Percentiles rank a stretch among this genome's conserved stretches.
These are phyloP conservation scores for Moxostoma hubbsi DNA, from an alignment of 2,797 vertebrate species.

Conservation along the genomic window DNA sequence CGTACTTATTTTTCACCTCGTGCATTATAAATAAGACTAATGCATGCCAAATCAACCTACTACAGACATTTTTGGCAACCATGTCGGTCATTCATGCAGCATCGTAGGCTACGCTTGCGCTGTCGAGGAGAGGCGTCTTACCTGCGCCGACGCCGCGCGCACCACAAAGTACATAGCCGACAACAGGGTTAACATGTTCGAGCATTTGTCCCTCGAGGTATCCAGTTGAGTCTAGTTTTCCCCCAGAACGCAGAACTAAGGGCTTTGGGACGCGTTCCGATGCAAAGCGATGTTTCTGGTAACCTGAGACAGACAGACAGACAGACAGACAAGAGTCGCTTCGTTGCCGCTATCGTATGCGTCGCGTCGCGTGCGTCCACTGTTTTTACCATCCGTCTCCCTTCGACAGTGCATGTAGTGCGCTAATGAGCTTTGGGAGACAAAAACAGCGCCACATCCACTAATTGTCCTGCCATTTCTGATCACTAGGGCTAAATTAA, in stretches of 20 bases:
- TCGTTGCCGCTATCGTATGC: neutral
- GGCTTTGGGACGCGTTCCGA: conserved; percentile 6
- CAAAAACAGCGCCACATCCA: conserved; percentile 55
- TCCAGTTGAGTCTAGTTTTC: neutral
- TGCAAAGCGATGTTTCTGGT: neutral
- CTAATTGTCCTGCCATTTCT: conserved; percentile 52
- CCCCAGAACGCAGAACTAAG: neutral
- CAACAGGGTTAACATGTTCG: conserved; percentile 77
- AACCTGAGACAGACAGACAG: conserved; percentile 21
- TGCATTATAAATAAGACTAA: conserved; percentile 44
- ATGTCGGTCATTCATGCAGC: conserved; percentile 1
- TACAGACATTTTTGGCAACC: neutral
- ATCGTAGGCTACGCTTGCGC: conserved; percentile 15
- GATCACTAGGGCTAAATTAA: conserved; percentile 27
- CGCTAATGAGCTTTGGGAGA: conserved; percentile 59
- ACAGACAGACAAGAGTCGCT: neutral
- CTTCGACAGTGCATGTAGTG: conserved; percentile 21
- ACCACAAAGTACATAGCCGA: conserved; percentile 81
- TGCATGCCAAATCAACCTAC: neutral
- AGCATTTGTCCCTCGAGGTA: conserved; percentile 9
- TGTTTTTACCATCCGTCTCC: conserved; percentile 14
- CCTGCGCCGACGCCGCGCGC: conserved; percentile 74
- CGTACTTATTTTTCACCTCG: neutral
- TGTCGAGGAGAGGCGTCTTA: conserved; percentile 67
- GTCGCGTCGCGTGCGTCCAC: neutral